Base-by-base conservation (phyloP, 2,888 invertebrate genomes). In the Tipula vernalis region DNA sequence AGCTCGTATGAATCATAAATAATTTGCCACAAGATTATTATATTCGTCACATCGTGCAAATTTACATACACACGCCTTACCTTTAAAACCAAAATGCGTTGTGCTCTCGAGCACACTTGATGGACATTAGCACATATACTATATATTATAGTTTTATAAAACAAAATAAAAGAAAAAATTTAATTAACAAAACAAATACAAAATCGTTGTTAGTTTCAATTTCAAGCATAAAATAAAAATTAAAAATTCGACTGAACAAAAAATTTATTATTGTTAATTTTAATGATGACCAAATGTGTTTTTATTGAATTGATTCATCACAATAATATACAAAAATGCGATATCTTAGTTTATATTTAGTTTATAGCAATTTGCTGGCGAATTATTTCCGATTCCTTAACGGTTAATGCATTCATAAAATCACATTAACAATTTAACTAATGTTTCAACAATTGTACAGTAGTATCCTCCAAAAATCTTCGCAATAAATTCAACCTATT, bases 201-300 rank as follows among this genome's bases (percentile, higher is more conserved):
- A 28, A 71, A 71, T 71, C 71, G 71, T 71, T 71, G 10, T 5
- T 71, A 71, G 71, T 28, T 28, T 28, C 71, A 71, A 71, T 71
- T 71, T 71, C 71, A 71, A 71, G 28, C 10, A 71, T 28, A 57
- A 12, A 13, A 41, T 51, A 57, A 57, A 57, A 57, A 39, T 39
- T 28, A 28, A 39, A 6, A 51, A 15, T 51, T 51, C 51, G 51
- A 51, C 51, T 71, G 10, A 57, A 28, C 28, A 28, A 28, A 39
- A 71, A 71, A 28, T 10, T 71, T 71, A 28, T 71, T 71, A 71
- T 28, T 71, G 18, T 71, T 71, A 71, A 71, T 10, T 71, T 71
- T 71, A 71, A 71, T 71, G 71, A 71, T 71, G 71, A 71, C 71
- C 71, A 71, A 71, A 71, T 71, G 71, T 71, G 71, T 71, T 71